Percentiles rank a stretch among this genome's conserved stretches.
Conservation (phyloP, 2,113 vertebrate genomes). For the Anser brachyrhynchus region DNA sequence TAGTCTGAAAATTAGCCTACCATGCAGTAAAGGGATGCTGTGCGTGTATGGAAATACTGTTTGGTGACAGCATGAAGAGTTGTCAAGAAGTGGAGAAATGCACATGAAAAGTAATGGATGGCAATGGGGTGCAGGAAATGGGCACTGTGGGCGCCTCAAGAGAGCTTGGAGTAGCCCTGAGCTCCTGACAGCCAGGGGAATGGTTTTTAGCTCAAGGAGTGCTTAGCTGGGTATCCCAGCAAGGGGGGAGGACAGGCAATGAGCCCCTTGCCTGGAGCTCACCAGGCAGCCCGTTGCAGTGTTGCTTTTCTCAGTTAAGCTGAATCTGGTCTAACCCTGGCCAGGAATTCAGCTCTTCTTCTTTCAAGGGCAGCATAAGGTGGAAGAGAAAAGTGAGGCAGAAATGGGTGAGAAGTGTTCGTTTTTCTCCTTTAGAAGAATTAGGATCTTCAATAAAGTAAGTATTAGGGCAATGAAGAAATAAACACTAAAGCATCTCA, state of each 20-base stretch:
- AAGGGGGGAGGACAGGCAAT: background rate
- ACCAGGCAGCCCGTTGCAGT: background rate
- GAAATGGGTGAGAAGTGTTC: slow-evolving; percentile 9
- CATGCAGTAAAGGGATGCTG: background rate
- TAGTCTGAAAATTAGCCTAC: slow-evolving; percentile 34
- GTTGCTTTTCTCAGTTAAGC: background rate
- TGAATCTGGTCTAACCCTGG: background rate
- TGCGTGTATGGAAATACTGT: background rate
- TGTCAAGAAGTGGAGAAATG: background rate
- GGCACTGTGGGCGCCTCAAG: background rate
- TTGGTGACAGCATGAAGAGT: background rate
- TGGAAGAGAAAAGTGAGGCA: slow-evolving; percentile 9
- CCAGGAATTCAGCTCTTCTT: background rate
- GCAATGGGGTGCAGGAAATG: rapidly evolving
- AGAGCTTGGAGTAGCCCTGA: background rate
- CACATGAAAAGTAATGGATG: background rate
- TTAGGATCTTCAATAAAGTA: slow-evolving; percentile 18
- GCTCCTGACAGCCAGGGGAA: background rate
- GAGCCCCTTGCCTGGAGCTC: background rate
- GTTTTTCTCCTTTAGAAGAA: slow-evolving; percentile 26
- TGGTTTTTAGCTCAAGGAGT: background rate
- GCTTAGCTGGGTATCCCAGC: rapidly evolving
- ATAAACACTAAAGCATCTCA: slow-evolving; percentile 3
- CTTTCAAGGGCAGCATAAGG: background rate
- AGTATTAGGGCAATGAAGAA: slow-evolving; percentile 38